These are phyloP conservation scores for Chaetorhynchus papuensis DNA, from an alignment of 2,113 vertebrate genomes.

Conservation along the genomic window DNA sequence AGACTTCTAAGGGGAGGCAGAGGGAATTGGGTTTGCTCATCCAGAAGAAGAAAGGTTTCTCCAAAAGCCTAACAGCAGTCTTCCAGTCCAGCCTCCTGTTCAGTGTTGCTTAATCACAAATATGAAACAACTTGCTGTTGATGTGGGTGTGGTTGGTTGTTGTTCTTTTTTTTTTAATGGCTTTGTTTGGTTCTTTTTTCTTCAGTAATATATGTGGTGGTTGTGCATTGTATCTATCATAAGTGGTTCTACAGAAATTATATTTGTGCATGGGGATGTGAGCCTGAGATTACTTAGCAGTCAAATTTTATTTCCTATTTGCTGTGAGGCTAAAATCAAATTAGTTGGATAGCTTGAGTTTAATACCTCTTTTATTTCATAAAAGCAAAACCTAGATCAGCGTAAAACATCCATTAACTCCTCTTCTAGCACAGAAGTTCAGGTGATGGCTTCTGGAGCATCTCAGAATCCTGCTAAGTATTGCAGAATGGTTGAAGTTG, in stretches of 20 bases:
- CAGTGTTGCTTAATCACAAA: background rate
- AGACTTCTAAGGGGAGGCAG: background rate
- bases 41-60: background rate
- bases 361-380: background rate
- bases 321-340: background rate
- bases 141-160: background rate
- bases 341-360: background rate
- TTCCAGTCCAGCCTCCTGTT: background rate
- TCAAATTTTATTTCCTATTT: background rate
- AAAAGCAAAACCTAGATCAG: background rate
- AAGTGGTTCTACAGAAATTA: background rate
- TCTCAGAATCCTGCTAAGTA: background rate
- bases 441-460: background rate
- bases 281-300: background rate
- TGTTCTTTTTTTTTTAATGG: background rate
- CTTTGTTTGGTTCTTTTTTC: background rate
- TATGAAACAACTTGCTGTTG: background rate
- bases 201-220: fast-evolving
- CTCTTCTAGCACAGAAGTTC: background rate
- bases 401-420: background rate
- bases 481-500: background rate
- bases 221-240: background rate
- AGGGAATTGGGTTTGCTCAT: background rate
- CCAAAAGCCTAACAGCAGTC: background rate
- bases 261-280: background rate